Evolutionary conservation across 2,888 invertebrate species (phyloP), one percentile per base, ranked within the genome.

Genomic region (Antheraea assamensis): DNA sequence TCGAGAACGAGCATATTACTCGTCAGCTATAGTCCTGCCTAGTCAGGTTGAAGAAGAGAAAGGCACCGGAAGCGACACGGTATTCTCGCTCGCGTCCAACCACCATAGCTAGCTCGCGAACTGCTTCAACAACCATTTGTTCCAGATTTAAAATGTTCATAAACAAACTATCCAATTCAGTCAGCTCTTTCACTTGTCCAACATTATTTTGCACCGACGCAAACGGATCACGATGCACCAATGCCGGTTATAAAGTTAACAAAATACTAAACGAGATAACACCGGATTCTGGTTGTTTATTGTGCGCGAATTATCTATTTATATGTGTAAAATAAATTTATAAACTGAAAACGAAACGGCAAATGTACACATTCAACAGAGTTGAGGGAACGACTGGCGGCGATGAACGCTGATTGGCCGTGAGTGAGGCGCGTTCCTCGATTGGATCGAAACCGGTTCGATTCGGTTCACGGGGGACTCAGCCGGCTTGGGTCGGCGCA

Each of bases 21-120:
- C 89, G 94, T 94, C 94, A 94, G 94, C 94, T 94, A 82, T 94
- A 88, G 82, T 94, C 94, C 85, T 94, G 94, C 77, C 94, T 88
- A 75, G 94, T 94, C 83, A 94, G 82, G 83, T 94, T 94, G 86
- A 91, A 92, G 88, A 91, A 94, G 81, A 92, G 87, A 80, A 94
- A 94, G 77, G 94, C 93, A 78, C 93, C 94, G 78, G 89, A 91
- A 75, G 90, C 87, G 73, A 90, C 84, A 76, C 90, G 90, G 84
- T 88, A 90, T 76, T 86, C 87, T 77, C 85, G 86, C 79, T 88
- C 86, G 80, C 90, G 80, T 82, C 79, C 84, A 86, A 90, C 87
- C 88, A 94, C 90, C 94, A 94, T 94, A 93, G 92, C 91, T 93
- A 89, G 85, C 83, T 82, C 82, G 84, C 86, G 78, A 76, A 78